Evolutionary conservation across 2,888 invertebrate species (phyloP).

Genomic region (Pilophorus perplexus): DNA sequence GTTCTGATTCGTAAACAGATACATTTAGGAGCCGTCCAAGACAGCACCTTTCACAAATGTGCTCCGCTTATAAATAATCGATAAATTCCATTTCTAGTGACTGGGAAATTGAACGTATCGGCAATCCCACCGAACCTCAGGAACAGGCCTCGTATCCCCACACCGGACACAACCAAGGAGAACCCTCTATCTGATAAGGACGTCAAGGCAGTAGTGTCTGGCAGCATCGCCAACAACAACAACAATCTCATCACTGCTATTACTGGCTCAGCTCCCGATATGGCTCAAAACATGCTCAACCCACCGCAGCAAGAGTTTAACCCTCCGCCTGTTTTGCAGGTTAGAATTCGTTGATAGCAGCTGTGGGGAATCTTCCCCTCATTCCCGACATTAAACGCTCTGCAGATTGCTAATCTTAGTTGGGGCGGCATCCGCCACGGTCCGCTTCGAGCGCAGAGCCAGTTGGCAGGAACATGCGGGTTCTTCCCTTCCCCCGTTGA

Average conservation of each 20-base stretch:
- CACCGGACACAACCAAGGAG: slow-evolving; percentile 83
- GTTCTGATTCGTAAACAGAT: neutral
- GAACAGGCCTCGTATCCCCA: slow-evolving; percentile 82
- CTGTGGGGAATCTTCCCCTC: too few species aligned
- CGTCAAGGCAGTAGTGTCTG: slow-evolving; percentile 59
- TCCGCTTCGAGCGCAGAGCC: too few species aligned
- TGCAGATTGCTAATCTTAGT: too few species aligned
- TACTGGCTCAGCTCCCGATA: slow-evolving; percentile 41
- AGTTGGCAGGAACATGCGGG: too few species aligned
- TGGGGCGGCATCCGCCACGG: too few species aligned
- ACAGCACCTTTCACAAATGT: too few species aligned
- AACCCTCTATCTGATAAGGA: slow-evolving; percentile 63
- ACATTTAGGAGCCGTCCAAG: too few species aligned
- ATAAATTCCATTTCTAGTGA: too few species aligned
- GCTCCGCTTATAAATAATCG: too few species aligned
- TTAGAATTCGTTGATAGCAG: slow-evolving; percentile 25
- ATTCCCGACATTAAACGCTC: too few species aligned
- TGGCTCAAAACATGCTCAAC: slow-evolving; percentile 14
- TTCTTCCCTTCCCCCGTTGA: too few species aligned
- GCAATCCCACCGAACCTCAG: slow-evolving; percentile 66
- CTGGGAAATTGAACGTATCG: slow-evolving; percentile 67
- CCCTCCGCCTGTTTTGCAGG: slow-evolving; percentile 48
- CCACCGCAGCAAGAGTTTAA: slow-evolving; percentile 39
- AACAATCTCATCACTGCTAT: slow-evolving; percentile 13
- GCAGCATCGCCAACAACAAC: slow-evolving; percentile 52